phyloP scores from a whole-genome alignment of 2,113 vertebrate genomes.

The Quiscalus mexicanus region DNA sequence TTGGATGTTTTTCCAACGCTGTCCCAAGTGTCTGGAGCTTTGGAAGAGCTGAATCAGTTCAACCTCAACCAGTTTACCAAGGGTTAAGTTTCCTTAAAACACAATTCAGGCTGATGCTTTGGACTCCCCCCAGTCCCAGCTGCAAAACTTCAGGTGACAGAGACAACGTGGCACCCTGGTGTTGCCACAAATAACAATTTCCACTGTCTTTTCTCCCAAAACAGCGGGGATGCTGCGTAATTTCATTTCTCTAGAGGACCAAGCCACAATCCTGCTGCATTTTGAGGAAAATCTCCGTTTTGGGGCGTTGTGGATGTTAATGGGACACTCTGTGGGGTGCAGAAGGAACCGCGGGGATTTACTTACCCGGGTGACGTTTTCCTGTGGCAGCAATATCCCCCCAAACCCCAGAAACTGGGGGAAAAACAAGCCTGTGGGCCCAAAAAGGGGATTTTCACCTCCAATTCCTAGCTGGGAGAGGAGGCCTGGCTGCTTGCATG shows the following conservation, averaged over 20 bases:
- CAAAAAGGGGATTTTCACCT: not conserved
- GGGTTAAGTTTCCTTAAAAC: not conserved
- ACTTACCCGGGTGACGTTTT: not conserved
- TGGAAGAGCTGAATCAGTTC: rapidly evolving
- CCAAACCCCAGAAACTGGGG: rapidly evolving
- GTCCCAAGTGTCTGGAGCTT: rapidly evolving
- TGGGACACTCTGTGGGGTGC: rapidly evolving
- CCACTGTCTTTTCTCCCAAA: not conserved
- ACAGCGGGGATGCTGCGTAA: rapidly evolving
- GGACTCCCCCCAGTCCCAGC: not conserved
- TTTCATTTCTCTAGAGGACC: not conserved
- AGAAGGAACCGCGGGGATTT: not conserved
- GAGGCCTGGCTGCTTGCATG: not conserved
- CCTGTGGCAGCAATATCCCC: not conserved
- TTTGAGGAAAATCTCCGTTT: not conserved
- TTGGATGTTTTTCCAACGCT: rapidly evolving
- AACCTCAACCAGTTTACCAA: not conserved
- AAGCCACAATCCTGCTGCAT: not conserved
- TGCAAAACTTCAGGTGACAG: not conserved
- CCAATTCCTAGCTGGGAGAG: not conserved
- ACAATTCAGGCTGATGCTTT: not conserved
- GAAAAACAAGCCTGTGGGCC: not conserved
- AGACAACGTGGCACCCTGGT: not conserved
- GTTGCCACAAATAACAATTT: not conserved
- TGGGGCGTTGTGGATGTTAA: not conserved